phyloP scores from a whole-genome alignment of 64 coral and sea anemone species.

The Stichodactyla helianthus region DNA sequence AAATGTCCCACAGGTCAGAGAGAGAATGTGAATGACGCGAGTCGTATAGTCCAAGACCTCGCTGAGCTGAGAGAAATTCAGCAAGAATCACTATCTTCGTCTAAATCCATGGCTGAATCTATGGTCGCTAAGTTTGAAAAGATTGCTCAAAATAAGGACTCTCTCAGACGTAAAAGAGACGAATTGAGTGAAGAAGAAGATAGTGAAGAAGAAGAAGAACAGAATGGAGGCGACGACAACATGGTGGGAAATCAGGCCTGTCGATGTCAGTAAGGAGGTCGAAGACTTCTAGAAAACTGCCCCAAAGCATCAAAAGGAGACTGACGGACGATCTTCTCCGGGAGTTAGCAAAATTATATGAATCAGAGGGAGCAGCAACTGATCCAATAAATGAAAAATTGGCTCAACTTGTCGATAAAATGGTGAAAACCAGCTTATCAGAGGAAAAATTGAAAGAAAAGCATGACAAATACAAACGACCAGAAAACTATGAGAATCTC shows the following conservation, averaged over 20 bases:
- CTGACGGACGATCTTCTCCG: conserved; percentile 18
- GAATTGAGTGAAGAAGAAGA: conserved; percentile 7
- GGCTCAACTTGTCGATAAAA: conserved; percentile 18
- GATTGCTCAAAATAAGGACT: conserved; percentile 9
- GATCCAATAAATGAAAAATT: conserved; percentile 26
- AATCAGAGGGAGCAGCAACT: conserved; percentile 29
- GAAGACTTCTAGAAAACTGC: conserved; percentile 6
- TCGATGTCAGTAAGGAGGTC: conserved; percentile 8
- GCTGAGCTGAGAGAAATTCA: conserved; percentile 29
- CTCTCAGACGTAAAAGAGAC: conserved; percentile 30
- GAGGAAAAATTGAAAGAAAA: conserved; percentile 14
- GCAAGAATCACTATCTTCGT: conserved; percentile 15
- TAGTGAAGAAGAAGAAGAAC: background rate
- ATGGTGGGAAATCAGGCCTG: conserved; percentile 22
- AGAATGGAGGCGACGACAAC: background rate
- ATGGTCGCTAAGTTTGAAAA: conserved; percentile 10
- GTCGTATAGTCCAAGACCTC: conserved; percentile 3
- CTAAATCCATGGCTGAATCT: conserved; percentile 18
- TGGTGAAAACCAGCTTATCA: conserved; percentile 33
- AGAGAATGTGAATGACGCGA: background rate
- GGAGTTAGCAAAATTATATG: conserved; percentile 27
- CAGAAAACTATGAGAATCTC: conserved; percentile 32
- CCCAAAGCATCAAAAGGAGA: background rate
- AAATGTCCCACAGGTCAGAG: background rate
- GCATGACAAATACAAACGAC: conserved; percentile 22